Conservation (phyloP, 2,888 invertebrate species). For the Magallana nippona region DNA sequence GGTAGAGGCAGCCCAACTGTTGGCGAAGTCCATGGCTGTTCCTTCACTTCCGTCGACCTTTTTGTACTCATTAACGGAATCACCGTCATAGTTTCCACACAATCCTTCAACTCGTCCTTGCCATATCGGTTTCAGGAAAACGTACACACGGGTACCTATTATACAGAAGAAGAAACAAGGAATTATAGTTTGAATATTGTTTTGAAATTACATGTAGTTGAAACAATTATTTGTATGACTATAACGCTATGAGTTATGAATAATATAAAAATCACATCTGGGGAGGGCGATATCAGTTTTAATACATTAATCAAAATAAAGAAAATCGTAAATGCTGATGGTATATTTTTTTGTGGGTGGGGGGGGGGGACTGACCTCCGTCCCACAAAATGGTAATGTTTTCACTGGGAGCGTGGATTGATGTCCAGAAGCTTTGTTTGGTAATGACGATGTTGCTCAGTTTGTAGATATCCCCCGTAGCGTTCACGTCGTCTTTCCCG, state of each 20-base stretch:
- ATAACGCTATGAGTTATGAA: too few relatives aligned
- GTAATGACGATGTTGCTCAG: slow-evolving; percentile 56
- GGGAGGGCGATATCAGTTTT: too few relatives aligned
- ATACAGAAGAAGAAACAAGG: too few relatives aligned
- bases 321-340: neutral
- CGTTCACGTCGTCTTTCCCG: slow-evolving; percentile 62
- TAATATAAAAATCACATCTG: too few relatives aligned
- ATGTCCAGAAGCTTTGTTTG: slow-evolving; percentile 53
- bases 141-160: slow-evolving; percentile 54
- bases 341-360: neutral
- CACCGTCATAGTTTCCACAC: slow-evolving; percentile 60
- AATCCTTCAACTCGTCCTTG: slow-evolving; percentile 51
- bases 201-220: too few relatives aligned
- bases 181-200: too few relatives aligned
- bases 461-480: slow-evolving; percentile 55
- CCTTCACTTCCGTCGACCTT: slow-evolving; percentile 25
- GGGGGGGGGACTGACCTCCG: slow-evolving; percentile 82
- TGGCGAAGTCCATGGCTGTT: slow-evolving; percentile 51
- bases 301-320: neutral
- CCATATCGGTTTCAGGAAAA: slow-evolving; percentile 45
- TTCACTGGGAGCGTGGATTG: slow-evolving; percentile 74
- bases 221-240: too few relatives aligned
- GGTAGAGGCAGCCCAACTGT: slow-evolving; percentile 56
- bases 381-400: slow-evolving; percentile 92
- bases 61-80: slow-evolving; percentile 9